Base-by-base conservation (phyloP, 2,888 invertebrate species). In the Ormyrus pomaceus region DNA sequence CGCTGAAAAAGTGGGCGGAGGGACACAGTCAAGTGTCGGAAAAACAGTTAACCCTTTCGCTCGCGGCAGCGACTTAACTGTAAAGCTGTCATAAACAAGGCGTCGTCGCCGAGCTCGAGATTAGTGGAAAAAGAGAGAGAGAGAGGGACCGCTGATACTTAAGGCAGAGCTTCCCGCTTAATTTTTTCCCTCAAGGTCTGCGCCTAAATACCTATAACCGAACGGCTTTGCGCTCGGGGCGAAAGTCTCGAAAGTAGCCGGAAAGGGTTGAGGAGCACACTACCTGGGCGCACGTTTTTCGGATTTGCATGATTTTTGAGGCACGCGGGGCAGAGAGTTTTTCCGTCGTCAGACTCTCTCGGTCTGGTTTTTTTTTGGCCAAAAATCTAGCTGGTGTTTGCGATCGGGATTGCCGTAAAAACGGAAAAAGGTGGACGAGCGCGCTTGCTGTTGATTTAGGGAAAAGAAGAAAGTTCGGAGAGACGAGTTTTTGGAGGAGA, bases 1-100 rank as follows among this genome's bases (percentile, higher is more conserved):
- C 11, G 61, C 9, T 72, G 73, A 72, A 78, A 77, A 76, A 77
- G 51, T 48, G 58, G 13, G 34, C 48, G 55, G 75, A 75, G 69
- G 72, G 46, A 51, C 56, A 77, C 68, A 55, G 77, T 64, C 69
- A 75, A 68, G 82, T 71, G 48, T 46, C 6, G 55, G 70, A 71
- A 71, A 74, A 75, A 79, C 79, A 79, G 79, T 79, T 79, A 79
- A 45, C 34, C 58, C 34, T 34, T 34, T 34, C 34, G 34, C 34
- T 34, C 34, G 34, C 58, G 48, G 19, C 78, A 58, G n/a, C 19
- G 59, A 59, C 65, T 51, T 71, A 79, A 79, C 79, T 71, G 79
- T 75, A 61, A 75, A 79, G 75, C 65, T 79, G 75, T 59, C 79
- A 79, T 75, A 79, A 79, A 79, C 79, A 79, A 53, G 48, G 34